These are phyloP conservation scores for Melanotaenia trifasciata DNA, from an alignment of 2,797 vertebrate genomes.

Conservation along the genomic window DNA sequence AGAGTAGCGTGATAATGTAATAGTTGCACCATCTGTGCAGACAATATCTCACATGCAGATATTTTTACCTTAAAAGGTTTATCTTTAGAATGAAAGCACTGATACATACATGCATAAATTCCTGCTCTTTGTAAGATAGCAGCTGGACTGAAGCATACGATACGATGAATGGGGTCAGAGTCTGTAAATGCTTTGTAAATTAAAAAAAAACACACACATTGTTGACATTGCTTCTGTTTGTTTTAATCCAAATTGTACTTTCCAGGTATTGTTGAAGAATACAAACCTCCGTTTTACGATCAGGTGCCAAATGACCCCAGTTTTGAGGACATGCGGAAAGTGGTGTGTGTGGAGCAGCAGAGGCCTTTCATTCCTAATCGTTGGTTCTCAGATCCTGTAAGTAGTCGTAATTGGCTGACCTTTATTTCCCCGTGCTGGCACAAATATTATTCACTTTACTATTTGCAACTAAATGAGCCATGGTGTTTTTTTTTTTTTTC, in stretches of 20 bases:
- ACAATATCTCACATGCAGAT: background rate
- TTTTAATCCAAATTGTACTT: background rate
- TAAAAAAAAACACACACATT: no score
- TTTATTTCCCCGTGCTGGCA: background rate
- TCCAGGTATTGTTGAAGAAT: slow-evolving; percentile 87
- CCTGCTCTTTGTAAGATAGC: background rate
- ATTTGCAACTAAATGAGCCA: background rate
- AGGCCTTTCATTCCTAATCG: slow-evolving; percentile 88
- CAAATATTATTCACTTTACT: background rate
- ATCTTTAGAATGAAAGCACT: background rate
- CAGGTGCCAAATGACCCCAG: slow-evolving; percentile 88
- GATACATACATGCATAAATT: background rate
- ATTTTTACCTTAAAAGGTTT: background rate
- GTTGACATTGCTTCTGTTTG: background rate
- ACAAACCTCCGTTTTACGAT: slow-evolving; percentile 88
- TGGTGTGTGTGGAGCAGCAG: slow-evolving; percentile 88
- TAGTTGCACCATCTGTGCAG: background rate
- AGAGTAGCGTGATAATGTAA: background rate
- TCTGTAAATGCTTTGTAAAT: background rate
- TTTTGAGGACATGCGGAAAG: slow-evolving; percentile 89
- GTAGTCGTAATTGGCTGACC: slow-evolving; percentile 24
- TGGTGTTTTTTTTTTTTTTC: no score
- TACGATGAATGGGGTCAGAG: no score
- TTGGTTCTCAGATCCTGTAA: slow-evolving; percentile 88
- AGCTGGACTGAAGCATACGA: no score